phyloP scores from a whole-genome alignment of 2,797 vertebrate genomes.

The Hybognathus amarus region DNA sequence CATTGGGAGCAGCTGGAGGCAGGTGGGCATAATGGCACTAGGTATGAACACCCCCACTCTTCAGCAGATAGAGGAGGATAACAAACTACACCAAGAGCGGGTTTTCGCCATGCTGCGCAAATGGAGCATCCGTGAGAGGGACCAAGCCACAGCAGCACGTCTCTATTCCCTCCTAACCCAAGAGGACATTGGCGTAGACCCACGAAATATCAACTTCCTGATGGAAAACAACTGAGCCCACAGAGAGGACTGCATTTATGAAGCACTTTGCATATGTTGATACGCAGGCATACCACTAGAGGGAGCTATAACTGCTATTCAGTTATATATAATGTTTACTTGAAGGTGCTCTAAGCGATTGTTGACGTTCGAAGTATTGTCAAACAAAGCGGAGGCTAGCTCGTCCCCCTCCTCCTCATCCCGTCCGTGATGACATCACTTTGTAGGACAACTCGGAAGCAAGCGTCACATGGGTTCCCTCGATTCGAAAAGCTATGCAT shows the following conservation, averaged over 20 bases:
- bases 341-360: not conserved
- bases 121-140: slow-evolving; percentile 67
- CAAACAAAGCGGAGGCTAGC: too few species aligned
- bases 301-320: slow-evolving; percentile 1
- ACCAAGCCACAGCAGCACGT: slow-evolving; percentile 66
- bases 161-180: slow-evolving; percentile 74
- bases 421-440: too few species aligned
- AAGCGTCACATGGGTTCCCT: too few species aligned
- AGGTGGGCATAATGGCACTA: slow-evolving; percentile 73
- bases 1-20: slow-evolving; percentile 72
- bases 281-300: slow-evolving; percentile 18
- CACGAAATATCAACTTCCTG: slow-evolving; percentile 69
- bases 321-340: not conserved
- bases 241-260: not conserved
- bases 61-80: slow-evolving; percentile 77
- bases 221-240: slow-evolving; percentile 52
- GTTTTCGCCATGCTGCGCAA: slow-evolving; percentile 74
- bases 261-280: not conserved
- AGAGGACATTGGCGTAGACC: slow-evolving; percentile 57
- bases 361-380: too few species aligned
- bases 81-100: slow-evolving; percentile 63
- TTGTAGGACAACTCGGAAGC: too few species aligned
- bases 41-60: slow-evolving; percentile 66
- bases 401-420: too few species aligned
- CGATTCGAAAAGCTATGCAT: too few species aligned